phyloP scores from a whole-genome alignment of 2,888 invertebrate species.

The Xestia sexstrigata region DNA sequence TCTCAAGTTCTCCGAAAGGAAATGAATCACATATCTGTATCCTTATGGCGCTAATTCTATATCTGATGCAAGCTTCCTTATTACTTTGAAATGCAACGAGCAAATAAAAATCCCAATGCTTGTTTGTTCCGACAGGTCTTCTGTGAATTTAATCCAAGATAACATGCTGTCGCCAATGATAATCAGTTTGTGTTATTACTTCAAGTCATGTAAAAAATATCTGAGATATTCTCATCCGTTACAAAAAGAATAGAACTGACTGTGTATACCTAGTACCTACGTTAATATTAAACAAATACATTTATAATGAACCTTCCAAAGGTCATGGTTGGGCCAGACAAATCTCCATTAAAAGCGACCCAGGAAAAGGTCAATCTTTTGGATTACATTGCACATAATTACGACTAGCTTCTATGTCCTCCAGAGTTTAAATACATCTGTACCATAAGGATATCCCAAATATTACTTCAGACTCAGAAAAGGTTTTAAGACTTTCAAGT shows the following conservation, averaged over 20 bases:
- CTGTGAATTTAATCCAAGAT: conserved; percentile 33
- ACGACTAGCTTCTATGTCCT: conserved; percentile 65
- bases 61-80: conserved; percentile 34
- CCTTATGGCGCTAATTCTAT: conserved; percentile 40
- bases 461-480: conserved; percentile 19
- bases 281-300: conserved; percentile 71
- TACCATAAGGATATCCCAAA: conserved; percentile 50
- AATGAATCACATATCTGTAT: conserved; percentile 49
- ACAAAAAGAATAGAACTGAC: conserved; percentile 50
- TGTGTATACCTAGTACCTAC: no score
- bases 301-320: conserved; percentile 82
- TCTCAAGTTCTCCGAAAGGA: conserved; percentile 47
- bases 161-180: conserved; percentile 18
- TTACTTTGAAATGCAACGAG: conserved; percentile 43
- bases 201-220: conserved; percentile 15
- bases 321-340: conserved; percentile 80
- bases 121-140: conserved; percentile 26
- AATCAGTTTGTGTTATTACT: conserved; percentile 13
- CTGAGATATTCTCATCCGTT: conserved; percentile 10
- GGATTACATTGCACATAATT: conserved; percentile 77
- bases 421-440: conserved; percentile 57
- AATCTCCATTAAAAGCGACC: conserved; percentile 78
- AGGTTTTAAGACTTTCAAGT: conserved; percentile 9
- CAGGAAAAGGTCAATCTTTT: conserved; percentile 80
- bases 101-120: conserved; percentile 32